Percentiles rank a stretch among this genome's conserved stretches.
These are phyloP conservation scores for Oreochromis tanganicae DNA, from an alignment of 2,113 vertebrate genomes.

Conservation along the genomic window DNA sequence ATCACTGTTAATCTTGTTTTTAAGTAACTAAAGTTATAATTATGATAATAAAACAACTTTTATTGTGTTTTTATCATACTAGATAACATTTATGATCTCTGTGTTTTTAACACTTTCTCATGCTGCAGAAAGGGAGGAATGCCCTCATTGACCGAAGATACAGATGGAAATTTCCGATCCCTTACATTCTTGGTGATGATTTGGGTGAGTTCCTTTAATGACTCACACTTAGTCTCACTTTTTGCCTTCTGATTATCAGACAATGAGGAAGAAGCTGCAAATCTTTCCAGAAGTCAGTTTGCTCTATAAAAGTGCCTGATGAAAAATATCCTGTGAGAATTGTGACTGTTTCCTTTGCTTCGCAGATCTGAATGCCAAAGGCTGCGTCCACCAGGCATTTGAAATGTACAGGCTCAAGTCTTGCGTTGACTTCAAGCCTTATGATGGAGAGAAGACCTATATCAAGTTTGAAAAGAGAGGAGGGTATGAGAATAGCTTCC, in stretches of 20 bases:
- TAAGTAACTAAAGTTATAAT: background rate
- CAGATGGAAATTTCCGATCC: constrained; percentile 86
- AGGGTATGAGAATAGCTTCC: constrained; percentile 70
- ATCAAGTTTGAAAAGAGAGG: constrained; percentile 80
- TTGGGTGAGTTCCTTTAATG: constrained; percentile 71
- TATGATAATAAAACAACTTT: background rate
- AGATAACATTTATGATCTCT: background rate
- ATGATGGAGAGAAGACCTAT: constrained; percentile 81
- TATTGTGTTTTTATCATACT: background rate
- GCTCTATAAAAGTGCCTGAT: background rate
- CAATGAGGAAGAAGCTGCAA: background rate
- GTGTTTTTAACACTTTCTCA: background rate
- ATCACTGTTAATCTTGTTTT: background rate
- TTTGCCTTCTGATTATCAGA: background rate
- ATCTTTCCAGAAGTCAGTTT: background rate
- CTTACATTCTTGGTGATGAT: constrained; percentile 85
- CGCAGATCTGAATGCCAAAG: constrained; percentile 72
- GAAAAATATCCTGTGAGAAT: too few relatives aligned
- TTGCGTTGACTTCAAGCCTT: constrained; percentile 90
- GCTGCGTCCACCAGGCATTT: constrained; percentile 80
- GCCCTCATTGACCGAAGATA: constrained; percentile 67
- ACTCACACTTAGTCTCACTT: background rate
- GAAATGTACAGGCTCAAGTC: constrained; percentile 92
- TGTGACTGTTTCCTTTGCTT: background rate
- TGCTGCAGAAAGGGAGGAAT: constrained; percentile 68